These are phyloP conservation scores for Oceanodroma leucorhoa DNA, from an alignment of 2,797 vertebrate species.

Conservation along the genomic window DNA sequence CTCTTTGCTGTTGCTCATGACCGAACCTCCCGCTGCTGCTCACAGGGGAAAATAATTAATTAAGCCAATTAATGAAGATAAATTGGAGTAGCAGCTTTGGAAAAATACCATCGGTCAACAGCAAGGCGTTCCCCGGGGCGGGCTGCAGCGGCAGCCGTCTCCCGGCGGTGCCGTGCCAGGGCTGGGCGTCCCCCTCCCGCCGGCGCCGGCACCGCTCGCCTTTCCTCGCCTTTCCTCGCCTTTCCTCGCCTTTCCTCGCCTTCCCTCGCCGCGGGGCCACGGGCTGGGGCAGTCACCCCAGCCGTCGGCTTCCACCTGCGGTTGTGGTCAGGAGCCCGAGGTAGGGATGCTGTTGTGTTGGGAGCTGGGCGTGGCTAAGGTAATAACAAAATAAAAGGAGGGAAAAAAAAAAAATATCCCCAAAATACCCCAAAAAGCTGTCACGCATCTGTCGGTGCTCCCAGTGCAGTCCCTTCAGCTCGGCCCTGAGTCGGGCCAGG, in stretches of 20 bases:
- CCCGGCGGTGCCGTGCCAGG: accelerated
- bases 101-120: constrained; percentile 28
- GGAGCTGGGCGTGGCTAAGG: background rate
- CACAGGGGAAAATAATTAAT: constrained; percentile 8
- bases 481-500: background rate
- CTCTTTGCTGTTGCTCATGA: background rate
- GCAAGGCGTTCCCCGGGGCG: background rate
- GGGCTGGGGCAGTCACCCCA: background rate
- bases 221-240: background rate
- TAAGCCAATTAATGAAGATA: constrained; percentile 37
- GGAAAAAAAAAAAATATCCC: too few species aligned
- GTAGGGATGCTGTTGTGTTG: background rate
- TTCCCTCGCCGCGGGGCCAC: too few species aligned
- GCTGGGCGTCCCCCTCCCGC: background rate
- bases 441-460: background rate
- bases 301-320: accelerated
- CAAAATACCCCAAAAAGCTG: background rate
- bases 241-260: too few species aligned
- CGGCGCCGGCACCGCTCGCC: accelerated
- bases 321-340: background rate
- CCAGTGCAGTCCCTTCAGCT: background rate
- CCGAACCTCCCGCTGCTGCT: background rate
- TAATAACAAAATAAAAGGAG: background rate
- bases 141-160: accelerated
- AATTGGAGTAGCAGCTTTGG: constrained; percentile 8